Evolutionary conservation across 2,113 vertebrate genomes (phyloP), one percentile per base, ranked within the genome.

Genomic region (Callocephalon fimbriatum): DNA sequence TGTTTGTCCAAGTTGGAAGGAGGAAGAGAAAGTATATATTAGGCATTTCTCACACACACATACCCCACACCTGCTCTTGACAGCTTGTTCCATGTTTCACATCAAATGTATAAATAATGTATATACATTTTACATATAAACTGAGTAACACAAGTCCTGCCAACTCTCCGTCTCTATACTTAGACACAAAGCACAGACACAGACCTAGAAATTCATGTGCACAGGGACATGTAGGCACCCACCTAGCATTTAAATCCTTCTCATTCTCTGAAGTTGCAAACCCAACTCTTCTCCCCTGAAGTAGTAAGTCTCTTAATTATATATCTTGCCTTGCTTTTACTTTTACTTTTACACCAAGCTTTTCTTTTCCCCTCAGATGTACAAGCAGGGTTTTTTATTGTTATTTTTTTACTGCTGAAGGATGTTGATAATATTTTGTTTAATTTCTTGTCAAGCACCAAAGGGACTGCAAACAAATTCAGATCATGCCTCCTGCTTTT

Each of bases 61-160:
- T 92, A 77, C 42, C 93, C 89, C 96, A 91, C 95, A 97, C 95
- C 92, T 96, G 96, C 94, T 84, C 91, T 53, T 97, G 95, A 97
- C 96, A 96, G 94, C 89, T 84, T 81, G 76, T 85, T 92, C 89
- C 77, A 89, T 95, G 95, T 93, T 95, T 95, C 50, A 9, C 87
- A 95, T 94, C 92, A 87, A 97, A 89, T 78, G 88, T 95, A 95
- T 95, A 97, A 93, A 91, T 93, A 95, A 84, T 9, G 12, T 68
- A 95, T 95, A 96, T 81, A 93, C 80, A 85, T 97, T 88, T 93
- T 92, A 91, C 61, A 44, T 32, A 65, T 44, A 95, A 95, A 94
- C 4, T 7, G 76, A 89, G 83, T 40, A 94, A 58, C 50, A 47
- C 73, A 58, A 84, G 22, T 51, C 25, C 80, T 96, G 93, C 93